Base-by-base conservation (phyloP, 2,888 invertebrate genomes). In the Clanis bilineata region DNA sequence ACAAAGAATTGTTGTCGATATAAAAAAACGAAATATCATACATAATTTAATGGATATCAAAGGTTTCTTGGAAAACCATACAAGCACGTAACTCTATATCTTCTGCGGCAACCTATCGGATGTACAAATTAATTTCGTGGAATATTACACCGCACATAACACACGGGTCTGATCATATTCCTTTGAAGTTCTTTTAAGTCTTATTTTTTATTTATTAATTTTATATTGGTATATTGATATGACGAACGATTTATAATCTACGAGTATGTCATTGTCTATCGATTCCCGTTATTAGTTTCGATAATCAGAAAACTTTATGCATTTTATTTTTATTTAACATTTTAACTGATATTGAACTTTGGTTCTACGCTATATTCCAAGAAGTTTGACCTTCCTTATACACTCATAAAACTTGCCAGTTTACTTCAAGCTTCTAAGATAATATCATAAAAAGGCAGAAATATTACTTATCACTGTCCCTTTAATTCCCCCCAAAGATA, bases 61-160 rank as follows among this genome's bases (percentile, higher is more conserved):
- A 55, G 64, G 67, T 56, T 69, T 71, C 59, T 61, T 62, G 18
- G 56, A 56, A 60, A 61, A 22, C 59, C 62, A 62, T 62, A 58
- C 25, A 60, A 22, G 18, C 22, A 23, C 45, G 47, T 55, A 64
- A 59, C 62, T 59, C 60, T 57, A 32, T 59, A 58, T 58, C 58
- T 64, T 58, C 57, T 62, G 38, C 61, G 36, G 36, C 45, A 38
- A 45, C 38, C 15, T 51, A 51, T 51, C 51, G 32, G 32, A 32
- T 51, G 51, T 51, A 32, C 51, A 51, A 47, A 51, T 51, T 51
- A 51, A 51, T 32, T 51, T 51, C 51, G 32, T 32, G 28, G 51
- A 51, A 51, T 32, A 51, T 28, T 51, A 10, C 15, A n/a, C 47
- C 15, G 15, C 18, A n/a, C n/a, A 18, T 10, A 15, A 32, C 4